Conservation (phyloP, 1,140 invertebrate genomes). For the Saccostrea echinata region DNA sequence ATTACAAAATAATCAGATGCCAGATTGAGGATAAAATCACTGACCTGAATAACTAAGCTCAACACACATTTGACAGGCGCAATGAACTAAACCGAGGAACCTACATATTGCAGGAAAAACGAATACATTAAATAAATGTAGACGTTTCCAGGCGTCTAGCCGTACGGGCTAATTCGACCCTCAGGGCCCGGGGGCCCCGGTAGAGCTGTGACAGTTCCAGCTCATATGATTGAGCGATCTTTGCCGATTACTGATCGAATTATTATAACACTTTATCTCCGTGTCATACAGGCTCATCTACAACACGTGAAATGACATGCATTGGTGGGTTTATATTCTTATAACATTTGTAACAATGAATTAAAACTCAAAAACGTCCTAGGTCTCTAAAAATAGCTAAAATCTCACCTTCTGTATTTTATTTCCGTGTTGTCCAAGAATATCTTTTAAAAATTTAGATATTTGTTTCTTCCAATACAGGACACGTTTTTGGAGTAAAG, state of each 20-base stretch:
- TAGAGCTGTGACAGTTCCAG: not conserved
- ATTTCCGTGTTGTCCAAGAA: conserved; percentile 17
- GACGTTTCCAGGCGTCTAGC: not conserved
- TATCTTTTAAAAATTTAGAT: not conserved
- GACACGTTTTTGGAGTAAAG: not conserved
- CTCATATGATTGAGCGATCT: not conserved
- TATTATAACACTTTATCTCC: not conserved
- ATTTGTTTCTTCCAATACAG: not conserved
- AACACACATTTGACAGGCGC: conserved; percentile 20
- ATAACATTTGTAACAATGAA: not conserved
- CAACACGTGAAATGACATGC: not conserved
- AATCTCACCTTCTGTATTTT: conserved; percentile 1
- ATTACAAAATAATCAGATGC: not conserved
- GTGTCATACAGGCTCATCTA: not conserved
- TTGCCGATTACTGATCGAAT: not conserved
- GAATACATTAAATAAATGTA: conserved; percentile 15
- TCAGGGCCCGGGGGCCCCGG: not conserved
- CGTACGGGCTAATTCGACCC: not conserved
- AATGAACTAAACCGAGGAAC: not conserved
- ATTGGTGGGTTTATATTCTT: not conserved
- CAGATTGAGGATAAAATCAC: not conserved
- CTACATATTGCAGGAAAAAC: not conserved
- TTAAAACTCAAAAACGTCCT: conserved; percentile 2
- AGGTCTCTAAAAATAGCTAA: not conserved
- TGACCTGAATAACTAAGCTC: conserved; percentile 20